Base-by-base conservation (phyloP, 2,113 vertebrate genomes). In the Anser cygnoides region DNA sequence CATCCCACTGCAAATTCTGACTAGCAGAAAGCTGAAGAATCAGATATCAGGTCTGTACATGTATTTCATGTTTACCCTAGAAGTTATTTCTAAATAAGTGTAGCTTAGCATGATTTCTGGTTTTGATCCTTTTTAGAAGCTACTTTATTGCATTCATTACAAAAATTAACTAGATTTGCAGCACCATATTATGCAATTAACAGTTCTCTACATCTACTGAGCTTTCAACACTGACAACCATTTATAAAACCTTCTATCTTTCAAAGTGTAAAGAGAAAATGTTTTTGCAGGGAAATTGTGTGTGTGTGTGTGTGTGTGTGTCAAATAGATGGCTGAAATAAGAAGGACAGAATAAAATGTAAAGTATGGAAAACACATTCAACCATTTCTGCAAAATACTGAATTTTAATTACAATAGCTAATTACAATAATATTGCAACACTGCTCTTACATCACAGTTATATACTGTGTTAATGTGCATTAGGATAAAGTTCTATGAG, bases 121-220 rank as follows among this genome's bases (percentile, higher is more conserved):
- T 57, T 89, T 66, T 68, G 11, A 73, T 73, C 12, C 6, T n/a
- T 86, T 94, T 63, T 67, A 20, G 79, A 76, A 89, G 41, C 23
- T 79, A 20, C 15, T 91, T 89, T 79, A 54, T 49, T n/a, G 6
- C 39, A 82, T 83, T 94, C 44, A 83, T 92, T 70, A 70, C n/a
- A 54, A 94, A 92, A 96, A 91, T 79, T 91, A 94, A 33, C 62
- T 84, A 72, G 20, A 23, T 90, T 93, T 87, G 58, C 50, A 91
- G 31, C 22, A 85, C 33, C n/a, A 13, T 61, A 77, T 94, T 91
- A 92, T 66, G 28, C 84, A 91, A 91, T 91, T 95, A 92, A 26
- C 29, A 73, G 33, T 76, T 93, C 29, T 17, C 10, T 83, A 70
- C 25, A 39, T 66, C 41, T 80, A 77, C 76, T 39, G 65, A 73